phyloP scores from a whole-genome alignment of 1,140 invertebrate genomes.

The Ceratina japonica region DNA sequence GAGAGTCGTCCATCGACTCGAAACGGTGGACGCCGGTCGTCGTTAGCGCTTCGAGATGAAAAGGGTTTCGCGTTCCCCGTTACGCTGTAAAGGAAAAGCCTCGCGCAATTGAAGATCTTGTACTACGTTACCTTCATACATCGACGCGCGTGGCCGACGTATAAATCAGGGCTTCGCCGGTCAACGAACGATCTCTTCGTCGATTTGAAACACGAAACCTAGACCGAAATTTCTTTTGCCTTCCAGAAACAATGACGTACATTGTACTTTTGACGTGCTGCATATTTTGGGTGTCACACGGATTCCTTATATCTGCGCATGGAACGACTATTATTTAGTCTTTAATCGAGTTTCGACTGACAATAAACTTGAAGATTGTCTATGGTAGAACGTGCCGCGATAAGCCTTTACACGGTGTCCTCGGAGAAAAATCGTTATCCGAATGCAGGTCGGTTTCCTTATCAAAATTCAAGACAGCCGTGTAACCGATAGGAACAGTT shows the following conservation, averaged over 20 bases:
- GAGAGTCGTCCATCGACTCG: conserved; percentile 33
- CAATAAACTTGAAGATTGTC: conserved; percentile 5
- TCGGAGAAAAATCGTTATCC: neutral
- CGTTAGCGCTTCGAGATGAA: conserved; percentile 40
- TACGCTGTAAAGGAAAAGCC: conserved; percentile 39
- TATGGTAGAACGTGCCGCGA: conserved; percentile 18
- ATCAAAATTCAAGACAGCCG: conserved; percentile 5
- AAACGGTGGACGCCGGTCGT: conserved; percentile 25
- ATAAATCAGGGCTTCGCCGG: too few relatives aligned
- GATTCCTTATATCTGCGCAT: too few relatives aligned
- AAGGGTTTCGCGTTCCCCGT: conserved; percentile 38
- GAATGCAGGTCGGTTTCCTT: neutral
- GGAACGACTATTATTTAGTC: too few relatives aligned
- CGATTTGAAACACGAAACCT: too few relatives aligned
- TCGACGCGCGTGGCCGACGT: too few relatives aligned
- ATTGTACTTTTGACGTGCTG: too few relatives aligned
- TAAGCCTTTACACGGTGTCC: conserved; percentile 4
- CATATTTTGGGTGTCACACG: too few relatives aligned
- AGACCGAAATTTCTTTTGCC: too few relatives aligned
- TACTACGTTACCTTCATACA: too few relatives aligned
- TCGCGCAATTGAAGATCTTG: conserved; percentile 44
- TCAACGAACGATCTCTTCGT: too few relatives aligned
- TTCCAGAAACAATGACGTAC: too few relatives aligned
- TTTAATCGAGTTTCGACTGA: neutral
- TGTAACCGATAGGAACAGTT: conserved; percentile 40